These are phyloP conservation scores for Tipula vernalis DNA, from an alignment of 2,888 invertebrate species.

Conservation along the genomic window DNA sequence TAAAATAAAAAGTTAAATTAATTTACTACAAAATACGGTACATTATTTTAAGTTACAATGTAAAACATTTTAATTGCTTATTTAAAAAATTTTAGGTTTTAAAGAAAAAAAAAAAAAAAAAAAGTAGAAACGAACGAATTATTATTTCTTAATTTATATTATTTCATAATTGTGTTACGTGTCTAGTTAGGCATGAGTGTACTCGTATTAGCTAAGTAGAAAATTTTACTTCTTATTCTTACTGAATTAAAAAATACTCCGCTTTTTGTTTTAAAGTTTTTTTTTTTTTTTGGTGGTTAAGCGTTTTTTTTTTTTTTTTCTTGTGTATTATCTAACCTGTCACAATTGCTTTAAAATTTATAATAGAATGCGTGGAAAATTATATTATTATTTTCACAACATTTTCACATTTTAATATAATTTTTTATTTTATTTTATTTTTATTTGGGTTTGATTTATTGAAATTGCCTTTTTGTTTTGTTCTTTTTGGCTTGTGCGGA, in stretches of 20 bases:
- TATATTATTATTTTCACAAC: conserved; percentile 4
- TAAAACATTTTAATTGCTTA: background rate
- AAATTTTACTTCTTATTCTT: background rate
- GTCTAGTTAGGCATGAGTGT: background rate
- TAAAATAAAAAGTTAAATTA: background rate
- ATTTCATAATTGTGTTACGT: background rate
- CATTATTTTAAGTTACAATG: background rate
- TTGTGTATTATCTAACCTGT: background rate
- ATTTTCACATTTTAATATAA: background rate
- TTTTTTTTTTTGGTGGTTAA: background rate
- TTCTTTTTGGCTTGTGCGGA: background rate
- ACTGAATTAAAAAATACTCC: background rate
- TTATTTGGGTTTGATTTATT: background rate
- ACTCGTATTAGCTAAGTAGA: background rate
- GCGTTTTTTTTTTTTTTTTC: background rate
- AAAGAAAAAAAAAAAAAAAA: background rate
- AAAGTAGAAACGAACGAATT: background rate
- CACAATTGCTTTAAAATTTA: background rate
- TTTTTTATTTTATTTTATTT: background rate
- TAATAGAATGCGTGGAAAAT: conserved; percentile 4
- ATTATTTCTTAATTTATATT: background rate
- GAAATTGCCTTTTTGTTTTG: background rate
- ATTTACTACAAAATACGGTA: background rate
- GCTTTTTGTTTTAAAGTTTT: background rate
- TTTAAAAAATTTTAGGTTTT: background rate